phyloP scores from a whole-genome alignment of 1,140 invertebrate genomes.

The Euwallacea fornicatus region DNA sequence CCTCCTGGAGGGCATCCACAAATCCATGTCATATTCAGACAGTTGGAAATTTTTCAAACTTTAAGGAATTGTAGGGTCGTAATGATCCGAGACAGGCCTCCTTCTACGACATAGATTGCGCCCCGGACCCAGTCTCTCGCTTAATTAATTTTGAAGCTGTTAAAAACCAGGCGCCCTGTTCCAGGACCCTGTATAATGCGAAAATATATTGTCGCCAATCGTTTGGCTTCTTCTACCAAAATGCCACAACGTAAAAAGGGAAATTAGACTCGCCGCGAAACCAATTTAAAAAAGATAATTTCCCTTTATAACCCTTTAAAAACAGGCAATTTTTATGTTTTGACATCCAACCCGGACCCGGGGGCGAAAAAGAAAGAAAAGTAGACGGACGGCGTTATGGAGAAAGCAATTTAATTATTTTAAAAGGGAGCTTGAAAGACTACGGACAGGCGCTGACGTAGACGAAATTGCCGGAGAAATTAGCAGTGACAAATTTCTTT shows the following conservation, averaged over 20 bases:
- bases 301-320: conserved; percentile 26
- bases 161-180: no score
- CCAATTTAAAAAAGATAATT: conserved; percentile 30
- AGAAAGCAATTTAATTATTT: conserved; percentile 38
- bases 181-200: no score
- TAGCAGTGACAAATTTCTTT: conserved; percentile 37
- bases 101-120: no score
- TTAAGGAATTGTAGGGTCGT: no score
- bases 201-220: no score
- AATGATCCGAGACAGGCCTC: no score
- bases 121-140: no score
- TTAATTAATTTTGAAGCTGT: no score
- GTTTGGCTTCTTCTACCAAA: not conserved
- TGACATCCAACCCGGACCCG: conserved; percentile 20
- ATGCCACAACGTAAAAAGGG: conserved; percentile 6
- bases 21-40: no score
- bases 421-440: conserved; percentile 31
- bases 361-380: conserved; percentile 18
- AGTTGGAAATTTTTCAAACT: no score
- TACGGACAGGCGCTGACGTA: conserved; percentile 27
- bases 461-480: conserved; percentile 29
- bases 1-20: no score
- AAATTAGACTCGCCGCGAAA: conserved; percentile 28
- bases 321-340: conserved; percentile 33
- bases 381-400: conserved; percentile 20